Base-by-base conservation (phyloP, 2,113 vertebrate species). In the Lycaon pictus region DNA sequence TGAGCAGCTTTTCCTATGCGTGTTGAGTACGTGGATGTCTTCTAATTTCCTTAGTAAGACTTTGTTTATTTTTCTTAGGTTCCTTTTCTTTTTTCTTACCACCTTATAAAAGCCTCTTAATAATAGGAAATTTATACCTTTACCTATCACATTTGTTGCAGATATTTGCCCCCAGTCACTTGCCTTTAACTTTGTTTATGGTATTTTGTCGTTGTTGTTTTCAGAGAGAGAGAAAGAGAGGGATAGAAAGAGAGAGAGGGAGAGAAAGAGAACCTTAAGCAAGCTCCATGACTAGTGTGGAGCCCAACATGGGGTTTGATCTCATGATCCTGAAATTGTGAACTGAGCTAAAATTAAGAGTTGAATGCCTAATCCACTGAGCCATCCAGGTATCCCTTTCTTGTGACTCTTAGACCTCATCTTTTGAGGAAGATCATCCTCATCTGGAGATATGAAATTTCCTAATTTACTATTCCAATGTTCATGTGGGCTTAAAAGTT, bases 31-130 rank as follows among this genome's bases (percentile, higher is more conserved):
- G 7, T 67, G 35, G 20, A 29, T 90, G 67, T 88, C 22, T 72
- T 76, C 5, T 60, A 12, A 88, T 71, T 92, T 94, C 32, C 15
- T 96, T 51, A 48, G 27, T 55, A 77, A 56, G 19, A 77, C n/a
- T 85, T 90, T 58, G 15, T 15, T 84, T 74, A 92, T 82, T 67
- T 77, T 32, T 48, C 13, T 77, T 56, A 71, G 17, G 10, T 16
- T 92, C 11, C 29, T 95, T 95, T 86, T 32, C 37, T 96, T 87
- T 90, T 88, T 85, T 67, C 71, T 93, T 29, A 25, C 8, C 7
- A 89, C 29, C 62, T 85, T 85, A 76, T 63, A 51, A 27, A 56
- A 37, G 4, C 0, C 65, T 77, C 90, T 74, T 25, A 9, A n/a
- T 25, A 63, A 81, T 20, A 83, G 74, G 11, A 32, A 72, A 51